Conservation (phyloP, 2,888 invertebrate species). For the Sisyra nigra region DNA sequence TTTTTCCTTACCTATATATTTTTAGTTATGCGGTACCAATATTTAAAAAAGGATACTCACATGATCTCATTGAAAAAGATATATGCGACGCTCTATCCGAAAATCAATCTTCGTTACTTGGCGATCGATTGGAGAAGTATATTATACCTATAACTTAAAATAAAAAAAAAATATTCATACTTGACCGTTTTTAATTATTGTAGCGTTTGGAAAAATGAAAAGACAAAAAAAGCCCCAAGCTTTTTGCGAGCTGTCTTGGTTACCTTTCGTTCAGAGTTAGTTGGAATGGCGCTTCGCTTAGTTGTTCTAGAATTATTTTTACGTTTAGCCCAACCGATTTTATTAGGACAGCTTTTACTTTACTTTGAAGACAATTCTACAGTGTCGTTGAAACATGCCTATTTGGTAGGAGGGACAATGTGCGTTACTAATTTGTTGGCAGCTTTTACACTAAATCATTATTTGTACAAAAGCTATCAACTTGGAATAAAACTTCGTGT, state of each 20-base stretch:
- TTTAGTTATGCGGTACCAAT: conserved; percentile 61
- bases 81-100: conserved; percentile 49
- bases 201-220: conserved; percentile 53
- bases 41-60: conserved; percentile 56
- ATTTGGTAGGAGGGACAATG: conserved; percentile 42
- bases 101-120: conserved; percentile 50
- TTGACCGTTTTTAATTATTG: conserved; percentile 15
- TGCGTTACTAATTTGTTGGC: conserved; percentile 36
- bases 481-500: conserved; percentile 73
- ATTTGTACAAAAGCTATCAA: conserved; percentile 56
- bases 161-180: not conserved
- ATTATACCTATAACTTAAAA: conserved; percentile 1
- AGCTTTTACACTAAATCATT: conserved; percentile 47
- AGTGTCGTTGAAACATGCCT: conserved; percentile 33
- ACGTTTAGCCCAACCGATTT: conserved; percentile 47
- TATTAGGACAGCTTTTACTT: conserved; percentile 44
- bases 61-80: conserved; percentile 56
- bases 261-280: conserved; percentile 51
- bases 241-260: conserved; percentile 45
- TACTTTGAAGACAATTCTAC: conserved; percentile 41
- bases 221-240: conserved; percentile 41
- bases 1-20: too few species aligned
- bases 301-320: conserved; percentile 38
- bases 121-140: conserved; percentile 48
- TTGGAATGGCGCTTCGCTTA: conserved; percentile 41